phyloP scores from a whole-genome alignment of 2,797 vertebrate species.

The Botia almorhae region DNA sequence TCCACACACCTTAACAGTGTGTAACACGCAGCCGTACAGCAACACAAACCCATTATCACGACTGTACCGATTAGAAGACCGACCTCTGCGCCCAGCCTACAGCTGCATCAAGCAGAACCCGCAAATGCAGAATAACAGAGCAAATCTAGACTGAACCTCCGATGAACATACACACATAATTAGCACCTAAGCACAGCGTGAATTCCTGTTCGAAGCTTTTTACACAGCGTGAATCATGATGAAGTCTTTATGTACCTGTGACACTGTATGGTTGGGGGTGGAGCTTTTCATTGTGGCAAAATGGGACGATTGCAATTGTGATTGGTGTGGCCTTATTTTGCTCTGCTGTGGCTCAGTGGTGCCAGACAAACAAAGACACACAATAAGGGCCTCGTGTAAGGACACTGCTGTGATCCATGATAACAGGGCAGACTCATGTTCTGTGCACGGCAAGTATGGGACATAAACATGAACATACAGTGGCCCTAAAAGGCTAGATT shows the following conservation, averaged over 20 bases:
- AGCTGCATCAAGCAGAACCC: not conserved
- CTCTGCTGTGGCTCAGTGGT: not conserved
- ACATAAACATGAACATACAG: not conserved
- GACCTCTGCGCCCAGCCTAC: conserved; percentile 5
- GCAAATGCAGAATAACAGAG: conserved; percentile 10
- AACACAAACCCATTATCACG: conserved; percentile 5
- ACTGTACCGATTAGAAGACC: not conserved
- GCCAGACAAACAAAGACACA: conserved; percentile 40
- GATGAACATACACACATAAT: conserved; percentile 44
- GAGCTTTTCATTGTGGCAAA: conserved; percentile 22
- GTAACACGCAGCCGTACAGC: not conserved
- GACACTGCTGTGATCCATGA: conserved; percentile 51
- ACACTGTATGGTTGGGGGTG: conserved; percentile 9
- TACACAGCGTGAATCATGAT: not conserved
- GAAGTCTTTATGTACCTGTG: conserved; percentile 34
- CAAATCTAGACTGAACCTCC: conserved; percentile 7
- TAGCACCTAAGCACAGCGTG: conserved; percentile 49
- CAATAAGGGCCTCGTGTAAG: conserved; percentile 30
- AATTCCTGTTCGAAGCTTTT: conserved; percentile 28
- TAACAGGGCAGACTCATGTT: conserved; percentile 38
- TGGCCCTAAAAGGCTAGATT: not conserved
- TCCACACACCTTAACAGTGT: not conserved
- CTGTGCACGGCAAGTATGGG: not conserved
- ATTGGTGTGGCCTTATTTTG: conserved; percentile 47
- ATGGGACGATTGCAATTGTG: conserved; percentile 33